Evolutionary conservation across 2,888 invertebrate species (phyloP).

Genomic region (Plebejus argus): DNA sequence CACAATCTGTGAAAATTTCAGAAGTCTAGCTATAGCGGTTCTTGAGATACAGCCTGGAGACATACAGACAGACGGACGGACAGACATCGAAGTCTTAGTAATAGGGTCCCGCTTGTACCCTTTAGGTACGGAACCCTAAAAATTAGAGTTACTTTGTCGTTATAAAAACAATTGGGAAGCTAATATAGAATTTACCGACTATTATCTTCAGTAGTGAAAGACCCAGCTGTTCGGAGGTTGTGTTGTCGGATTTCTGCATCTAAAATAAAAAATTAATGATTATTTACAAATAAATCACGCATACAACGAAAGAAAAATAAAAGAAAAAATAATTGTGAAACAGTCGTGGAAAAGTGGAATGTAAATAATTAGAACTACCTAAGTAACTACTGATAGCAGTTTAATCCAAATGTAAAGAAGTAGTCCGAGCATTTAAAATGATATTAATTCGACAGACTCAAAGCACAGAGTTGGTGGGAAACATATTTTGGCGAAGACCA

Average conservation of each 20-base stretch:
- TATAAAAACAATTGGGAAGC: neutral
- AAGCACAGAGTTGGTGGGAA: neutral
- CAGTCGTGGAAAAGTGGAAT: no score
- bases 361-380: neutral
- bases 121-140: no score
- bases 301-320: neutral
- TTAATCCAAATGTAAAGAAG: neutral
- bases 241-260: neutral
- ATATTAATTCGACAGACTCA: neutral
- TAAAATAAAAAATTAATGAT: neutral
- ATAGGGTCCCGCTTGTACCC: no score
- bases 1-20: no score
- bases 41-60: no score
- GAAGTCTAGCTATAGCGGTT: no score
- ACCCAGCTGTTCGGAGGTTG: neutral
- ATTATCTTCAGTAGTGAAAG: neutral
- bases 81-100: no score
- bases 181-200: neutral
- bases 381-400: neutral
- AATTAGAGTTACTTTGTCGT: neutral
- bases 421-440: neutral
- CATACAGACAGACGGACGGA: no score
- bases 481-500: neutral
- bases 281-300: neutral
- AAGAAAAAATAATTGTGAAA: no score